phyloP scores from a whole-genome alignment of 2,113 vertebrate species.

The Melozone crissalis region DNA sequence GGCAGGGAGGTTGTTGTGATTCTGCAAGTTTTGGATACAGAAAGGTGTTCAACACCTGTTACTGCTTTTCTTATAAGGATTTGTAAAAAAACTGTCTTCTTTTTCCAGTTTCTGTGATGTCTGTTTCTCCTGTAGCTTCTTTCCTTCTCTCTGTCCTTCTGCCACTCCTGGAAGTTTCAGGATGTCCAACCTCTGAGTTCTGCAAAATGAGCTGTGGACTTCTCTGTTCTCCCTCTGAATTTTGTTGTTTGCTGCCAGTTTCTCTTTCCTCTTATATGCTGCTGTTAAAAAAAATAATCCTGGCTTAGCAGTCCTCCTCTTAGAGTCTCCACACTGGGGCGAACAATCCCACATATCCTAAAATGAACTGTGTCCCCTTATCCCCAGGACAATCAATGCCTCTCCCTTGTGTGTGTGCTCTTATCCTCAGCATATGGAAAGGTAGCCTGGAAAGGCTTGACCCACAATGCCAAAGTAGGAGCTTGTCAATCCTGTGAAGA shows the following conservation, averaged over 20 bases:
- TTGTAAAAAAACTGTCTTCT: background rate
- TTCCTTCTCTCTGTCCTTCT: background rate
- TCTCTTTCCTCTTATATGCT: background rate
- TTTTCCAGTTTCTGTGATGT: background rate
- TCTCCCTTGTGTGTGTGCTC: background rate
- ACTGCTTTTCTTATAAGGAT: background rate
- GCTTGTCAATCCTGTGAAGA: background rate
- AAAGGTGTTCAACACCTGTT: background rate
- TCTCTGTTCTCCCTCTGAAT: background rate
- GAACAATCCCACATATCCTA: rapidly evolving
- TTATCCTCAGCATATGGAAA: background rate
- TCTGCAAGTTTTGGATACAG: background rate
- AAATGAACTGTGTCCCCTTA: background rate
- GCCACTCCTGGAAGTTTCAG: background rate
- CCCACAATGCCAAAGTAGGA: background rate
- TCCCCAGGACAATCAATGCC: background rate
- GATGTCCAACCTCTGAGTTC: background rate
- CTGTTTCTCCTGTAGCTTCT: background rate
- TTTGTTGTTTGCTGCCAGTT: background rate
- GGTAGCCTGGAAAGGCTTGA: background rate
- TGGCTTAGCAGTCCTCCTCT: background rate
- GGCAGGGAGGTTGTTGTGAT: rapidly evolving
- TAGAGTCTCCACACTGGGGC: background rate
- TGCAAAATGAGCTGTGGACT: background rate
- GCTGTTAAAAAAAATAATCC: background rate